Evolutionary conservation across 2,797 vertebrate species (phyloP).

Genomic region (Taeniopygia guttata): DNA sequence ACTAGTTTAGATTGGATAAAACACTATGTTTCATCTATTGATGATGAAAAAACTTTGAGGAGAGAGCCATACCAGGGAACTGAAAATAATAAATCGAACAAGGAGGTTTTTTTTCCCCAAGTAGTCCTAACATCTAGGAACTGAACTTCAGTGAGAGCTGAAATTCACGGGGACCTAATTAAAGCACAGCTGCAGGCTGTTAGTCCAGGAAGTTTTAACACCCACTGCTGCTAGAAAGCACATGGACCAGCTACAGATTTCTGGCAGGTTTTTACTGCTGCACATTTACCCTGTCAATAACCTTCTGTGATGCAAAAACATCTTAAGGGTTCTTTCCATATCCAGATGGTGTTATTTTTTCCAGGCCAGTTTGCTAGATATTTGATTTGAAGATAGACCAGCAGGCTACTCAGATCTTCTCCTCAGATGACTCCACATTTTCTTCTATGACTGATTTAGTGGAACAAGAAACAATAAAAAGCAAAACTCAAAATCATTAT

Average conservation of each 20-base stretch:
- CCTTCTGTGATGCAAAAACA: background rate
- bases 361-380: constrained; percentile 1
- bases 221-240: background rate
- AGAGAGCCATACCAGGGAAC: background rate
- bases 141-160: background rate
- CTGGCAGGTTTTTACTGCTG: background rate
- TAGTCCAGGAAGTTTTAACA: background rate
- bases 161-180: background rate
- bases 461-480: background rate
- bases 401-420: background rate
- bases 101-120: rapidly evolving
- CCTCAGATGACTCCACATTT: background rate
- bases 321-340: background rate
- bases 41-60: background rate
- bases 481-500: background rate
- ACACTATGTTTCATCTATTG: background rate
- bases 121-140: background rate
- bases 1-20: background rate
- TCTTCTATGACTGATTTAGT: background rate
- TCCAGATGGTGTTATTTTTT: constrained; percentile 35
- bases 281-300: constrained; percentile 11
- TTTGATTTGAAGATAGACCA: background rate
- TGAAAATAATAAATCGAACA: background rate
- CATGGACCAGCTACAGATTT: background rate
- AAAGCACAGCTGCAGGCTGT: background rate